phyloP scores from a whole-genome alignment of 2,888 invertebrate genomes.

The Entomobrya proxima region DNA sequence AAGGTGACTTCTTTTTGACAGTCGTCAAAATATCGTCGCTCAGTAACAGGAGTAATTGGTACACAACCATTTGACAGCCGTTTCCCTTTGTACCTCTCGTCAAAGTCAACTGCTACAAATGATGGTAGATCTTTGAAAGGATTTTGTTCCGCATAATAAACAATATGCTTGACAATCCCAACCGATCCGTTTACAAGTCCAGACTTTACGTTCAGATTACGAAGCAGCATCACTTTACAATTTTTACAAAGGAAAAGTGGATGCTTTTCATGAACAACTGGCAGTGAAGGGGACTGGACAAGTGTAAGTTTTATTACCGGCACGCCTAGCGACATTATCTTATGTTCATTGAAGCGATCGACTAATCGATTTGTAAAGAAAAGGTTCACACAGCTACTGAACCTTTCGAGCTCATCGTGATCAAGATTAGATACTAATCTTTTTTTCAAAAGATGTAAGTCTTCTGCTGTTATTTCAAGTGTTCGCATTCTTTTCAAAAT shows the following conservation, averaged over 20 bases:
- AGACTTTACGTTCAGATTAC: neutral
- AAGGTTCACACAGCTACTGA: neutral
- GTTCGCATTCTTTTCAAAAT: neutral
- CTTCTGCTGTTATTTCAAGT: neutral
- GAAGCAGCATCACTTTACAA: neutral
- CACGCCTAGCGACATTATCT: neutral
- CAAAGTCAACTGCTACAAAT: neutral
- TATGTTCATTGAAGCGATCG: neutral
- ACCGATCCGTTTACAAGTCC: neutral
- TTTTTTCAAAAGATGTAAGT: neutral
- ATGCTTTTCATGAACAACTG: neutral
- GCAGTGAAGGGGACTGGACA: neutral
- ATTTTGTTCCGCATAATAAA: neutral
- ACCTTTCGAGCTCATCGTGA: neutral
- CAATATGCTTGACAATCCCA: neutral
- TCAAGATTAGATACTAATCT: neutral
- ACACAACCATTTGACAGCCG: neutral
- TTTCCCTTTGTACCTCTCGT: neutral
- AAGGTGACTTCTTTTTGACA: neutral
- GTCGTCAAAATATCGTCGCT: neutral
- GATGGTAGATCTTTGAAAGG: neutral
- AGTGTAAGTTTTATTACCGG: neutral
- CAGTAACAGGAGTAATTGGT: neutral
- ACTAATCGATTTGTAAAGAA: neutral
- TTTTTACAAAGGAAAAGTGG: neutral